phyloP scores from a whole-genome alignment of 2,113 vertebrate species.

The Pteruthius melanotis region DNA sequence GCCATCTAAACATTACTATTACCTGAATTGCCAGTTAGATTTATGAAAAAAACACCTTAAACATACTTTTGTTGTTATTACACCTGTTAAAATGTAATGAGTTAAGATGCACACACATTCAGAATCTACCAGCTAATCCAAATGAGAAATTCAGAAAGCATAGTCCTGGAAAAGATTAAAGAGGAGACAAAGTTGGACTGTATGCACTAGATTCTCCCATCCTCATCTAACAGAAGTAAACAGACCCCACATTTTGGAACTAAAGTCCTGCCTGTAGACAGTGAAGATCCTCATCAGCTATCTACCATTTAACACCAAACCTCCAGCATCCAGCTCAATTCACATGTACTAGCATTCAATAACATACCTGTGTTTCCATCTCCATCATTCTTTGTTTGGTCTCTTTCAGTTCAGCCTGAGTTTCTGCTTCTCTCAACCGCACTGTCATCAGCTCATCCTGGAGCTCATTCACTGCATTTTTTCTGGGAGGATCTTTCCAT shows the following conservation, averaged over 20 bases:
- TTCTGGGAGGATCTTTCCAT: conserved; percentile 92
- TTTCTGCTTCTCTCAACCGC: conserved; percentile 91
- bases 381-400: conserved; percentile 92
- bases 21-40: not conserved
- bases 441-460: conserved; percentile 97
- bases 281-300: not conserved
- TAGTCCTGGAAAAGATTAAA: not conserved
- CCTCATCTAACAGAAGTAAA: not conserved
- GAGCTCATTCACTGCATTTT: conserved; percentile 87
- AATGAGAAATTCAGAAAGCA: not conserved
- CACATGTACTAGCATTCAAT: not conserved
- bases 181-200: not conserved
- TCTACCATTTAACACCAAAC: not conserved
- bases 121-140: not conserved
- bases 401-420: conserved; percentile 89
- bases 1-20: not conserved
- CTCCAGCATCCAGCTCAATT: not conserved
- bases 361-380: conserved; percentile 90
- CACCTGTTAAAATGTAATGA: not conserved
- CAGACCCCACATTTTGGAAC: not conserved
- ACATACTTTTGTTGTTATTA: not conserved
- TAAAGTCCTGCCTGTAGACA: not conserved
- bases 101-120: not conserved
- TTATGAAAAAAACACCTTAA: not conserved
- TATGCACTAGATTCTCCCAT: not conserved